A percentile compares a stretch with the other conserved stretches of the same genome.
Conservation (phyloP, 2,113 vertebrate genomes). For the Phyllostomus hastatus region DNA sequence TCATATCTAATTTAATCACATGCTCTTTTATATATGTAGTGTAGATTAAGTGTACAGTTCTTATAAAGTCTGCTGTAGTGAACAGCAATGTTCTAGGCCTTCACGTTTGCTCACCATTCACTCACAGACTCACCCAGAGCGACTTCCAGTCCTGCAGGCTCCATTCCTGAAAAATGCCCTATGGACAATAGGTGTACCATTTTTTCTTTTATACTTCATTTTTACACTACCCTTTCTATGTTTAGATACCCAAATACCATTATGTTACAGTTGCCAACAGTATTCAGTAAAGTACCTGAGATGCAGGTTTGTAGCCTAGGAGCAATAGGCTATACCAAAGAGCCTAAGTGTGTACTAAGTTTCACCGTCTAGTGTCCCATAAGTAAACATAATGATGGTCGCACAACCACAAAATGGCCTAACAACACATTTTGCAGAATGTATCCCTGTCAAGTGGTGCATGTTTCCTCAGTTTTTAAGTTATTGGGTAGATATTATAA, state of each 20-base stretch:
- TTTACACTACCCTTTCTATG: not conserved
- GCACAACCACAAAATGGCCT: not conserved
- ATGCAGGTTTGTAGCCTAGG: not conserved
- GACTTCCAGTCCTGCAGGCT: not conserved
- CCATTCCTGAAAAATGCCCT: not conserved
- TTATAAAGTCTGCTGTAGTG: not conserved
- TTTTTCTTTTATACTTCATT: not conserved
- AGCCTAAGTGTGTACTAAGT: no score
- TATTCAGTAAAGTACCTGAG: not conserved
- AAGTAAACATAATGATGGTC: not conserved
- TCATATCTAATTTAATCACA: not conserved
- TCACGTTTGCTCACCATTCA: not conserved
- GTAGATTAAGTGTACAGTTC: not conserved
- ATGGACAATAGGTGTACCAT: no score
- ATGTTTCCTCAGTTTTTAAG: constrained; percentile 58
- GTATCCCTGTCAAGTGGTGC: no score
- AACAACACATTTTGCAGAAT: not conserved
- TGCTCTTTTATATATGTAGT: not conserved
- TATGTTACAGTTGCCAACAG: not conserved
- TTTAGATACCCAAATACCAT: not conserved
- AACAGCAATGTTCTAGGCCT: no score
- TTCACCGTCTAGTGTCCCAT: not conserved
- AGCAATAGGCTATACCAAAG: not conserved
- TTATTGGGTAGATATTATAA: constrained; percentile 52
- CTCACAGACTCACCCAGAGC: not conserved